Percentiles rank a stretch among this genome's conserved stretches.
phyloP scores from a whole-genome alignment of 2,113 vertebrate species.

The Aptenodytes forsteri region DNA sequence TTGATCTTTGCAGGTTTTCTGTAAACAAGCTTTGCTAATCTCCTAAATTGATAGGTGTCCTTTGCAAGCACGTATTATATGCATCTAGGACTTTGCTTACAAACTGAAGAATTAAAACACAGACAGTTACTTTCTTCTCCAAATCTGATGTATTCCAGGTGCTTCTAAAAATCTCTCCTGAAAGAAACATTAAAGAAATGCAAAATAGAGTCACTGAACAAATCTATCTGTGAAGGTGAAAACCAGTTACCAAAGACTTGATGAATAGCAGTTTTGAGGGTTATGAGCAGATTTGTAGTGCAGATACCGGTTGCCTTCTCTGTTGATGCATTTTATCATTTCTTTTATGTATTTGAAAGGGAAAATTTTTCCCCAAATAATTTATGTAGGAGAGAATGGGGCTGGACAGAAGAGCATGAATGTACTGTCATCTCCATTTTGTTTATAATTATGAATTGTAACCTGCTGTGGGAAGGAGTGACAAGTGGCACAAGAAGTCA shows the following conservation, averaged over 20 bases:
- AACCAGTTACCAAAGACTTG: background rate
- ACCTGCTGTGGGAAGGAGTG: background rate
- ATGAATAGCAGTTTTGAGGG: background rate
- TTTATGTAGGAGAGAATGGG: background rate
- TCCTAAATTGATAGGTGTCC: slow-evolving; percentile 34
- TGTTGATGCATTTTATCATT: background rate
- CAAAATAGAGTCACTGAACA: background rate
- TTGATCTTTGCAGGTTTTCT: slow-evolving; percentile 39
- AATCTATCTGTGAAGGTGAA: slow-evolving; percentile 18
- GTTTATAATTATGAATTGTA: background rate
- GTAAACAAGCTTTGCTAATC: slow-evolving; percentile 46
- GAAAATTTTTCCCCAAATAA: background rate
- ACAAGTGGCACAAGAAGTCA: background rate
- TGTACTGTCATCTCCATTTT: background rate
- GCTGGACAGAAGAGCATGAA: background rate
- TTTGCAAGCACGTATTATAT: background rate
- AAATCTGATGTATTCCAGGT: slow-evolving; percentile 26
- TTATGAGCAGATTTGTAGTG: background rate
- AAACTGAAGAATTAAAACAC: slow-evolving; percentile 28
- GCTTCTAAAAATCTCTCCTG: slow-evolving; percentile 9
- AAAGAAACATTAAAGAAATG: slow-evolving; percentile 40
- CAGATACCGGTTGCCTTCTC: background rate
- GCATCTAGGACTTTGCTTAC: slow-evolving; percentile 29
- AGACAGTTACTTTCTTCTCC: slow-evolving; percentile 15
- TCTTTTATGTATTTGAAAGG: background rate